Evolutionary conservation across 2,113 vertebrate genomes (phyloP).

Genomic region (Hyperopisus bebe): DNA sequence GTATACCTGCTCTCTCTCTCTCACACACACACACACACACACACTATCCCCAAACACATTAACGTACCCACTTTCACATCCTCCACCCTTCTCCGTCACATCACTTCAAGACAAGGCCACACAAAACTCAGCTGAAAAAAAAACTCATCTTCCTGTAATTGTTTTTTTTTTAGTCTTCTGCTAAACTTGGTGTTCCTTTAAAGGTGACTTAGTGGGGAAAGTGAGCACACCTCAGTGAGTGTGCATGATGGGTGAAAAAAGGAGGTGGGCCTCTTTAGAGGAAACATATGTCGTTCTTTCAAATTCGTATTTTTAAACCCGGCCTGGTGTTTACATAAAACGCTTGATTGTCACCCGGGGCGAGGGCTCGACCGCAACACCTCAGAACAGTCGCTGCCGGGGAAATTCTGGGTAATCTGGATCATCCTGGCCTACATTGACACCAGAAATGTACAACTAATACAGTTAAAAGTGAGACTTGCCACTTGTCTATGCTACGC

Average conservation of each 20-base stretch:
- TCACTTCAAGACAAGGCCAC: neutral
- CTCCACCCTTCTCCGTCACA: neutral
- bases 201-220: neutral
- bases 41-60: neutral
- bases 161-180: neutral
- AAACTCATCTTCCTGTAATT: neutral
- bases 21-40: neutral
- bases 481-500: neutral
- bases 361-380: neutral
- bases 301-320: slow-evolving; percentile 21
- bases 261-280: slow-evolving; percentile 15
- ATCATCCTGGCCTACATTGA: neutral
- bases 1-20: too few relatives aligned
- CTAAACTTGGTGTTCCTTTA: neutral
- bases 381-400: neutral
- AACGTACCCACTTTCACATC: neutral
- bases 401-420: neutral
- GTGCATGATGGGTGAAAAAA: neutral
- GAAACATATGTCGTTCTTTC: slow-evolving; percentile 11
- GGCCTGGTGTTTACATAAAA: slow-evolving; percentile 41
- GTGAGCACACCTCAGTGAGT: neutral
- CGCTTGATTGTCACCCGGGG: neutral
- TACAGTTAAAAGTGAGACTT: neutral
- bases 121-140: neutral
- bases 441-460: neutral